Evolutionary conservation across 2,888 invertebrate genomes (phyloP), one percentile per base, ranked within the genome.

Genomic region (Plagodis dolabraria): DNA sequence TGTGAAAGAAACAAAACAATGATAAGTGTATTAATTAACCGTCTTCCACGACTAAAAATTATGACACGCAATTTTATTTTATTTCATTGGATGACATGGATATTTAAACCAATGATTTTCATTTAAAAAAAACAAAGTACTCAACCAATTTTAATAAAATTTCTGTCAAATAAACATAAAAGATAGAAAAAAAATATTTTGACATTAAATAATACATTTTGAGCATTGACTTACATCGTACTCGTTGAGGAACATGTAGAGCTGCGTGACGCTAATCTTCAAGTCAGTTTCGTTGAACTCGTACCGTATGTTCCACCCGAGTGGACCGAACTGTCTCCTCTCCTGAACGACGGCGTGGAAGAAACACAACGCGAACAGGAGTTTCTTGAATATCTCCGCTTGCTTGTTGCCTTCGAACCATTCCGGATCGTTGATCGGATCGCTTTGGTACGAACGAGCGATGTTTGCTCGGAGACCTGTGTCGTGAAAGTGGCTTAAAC

Each of bases 211-310:
- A 22, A 22, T 22, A 2, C 1, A 22, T 22, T 22, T 2, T 22
- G 2, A 22, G 22, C 4, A 22, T 22, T 22, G 22, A 77, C 86
- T 86, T 68, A 95, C 95, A 60, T 94, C 94, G 76, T 97, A 97
- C 76, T 97, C 95, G 77, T 97, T 95, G 33, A 97, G 91, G 82
- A 97, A 97, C 94, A 98, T 97, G 82, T 96, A 96, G 10, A 99
- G 89, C 81, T 99, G 99, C 76, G 96, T 94, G 42, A 97, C 95
- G 66, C 98, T 98, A 64, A 99, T 98, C 59, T 96, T 93, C 43
- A 99, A 91, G 86, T 99, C 99, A 0, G 98, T 98, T 82, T 99
- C 98, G 79, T 98, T 98, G 85, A 99, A 99, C 81, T 98, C 98
- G 79, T 99, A 99, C 0, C 96, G 95, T 63, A 97, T 98, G 82